phyloP scores from a whole-genome alignment of 2,888 invertebrate genomes.

The Iphiclides podalirius region DNA sequence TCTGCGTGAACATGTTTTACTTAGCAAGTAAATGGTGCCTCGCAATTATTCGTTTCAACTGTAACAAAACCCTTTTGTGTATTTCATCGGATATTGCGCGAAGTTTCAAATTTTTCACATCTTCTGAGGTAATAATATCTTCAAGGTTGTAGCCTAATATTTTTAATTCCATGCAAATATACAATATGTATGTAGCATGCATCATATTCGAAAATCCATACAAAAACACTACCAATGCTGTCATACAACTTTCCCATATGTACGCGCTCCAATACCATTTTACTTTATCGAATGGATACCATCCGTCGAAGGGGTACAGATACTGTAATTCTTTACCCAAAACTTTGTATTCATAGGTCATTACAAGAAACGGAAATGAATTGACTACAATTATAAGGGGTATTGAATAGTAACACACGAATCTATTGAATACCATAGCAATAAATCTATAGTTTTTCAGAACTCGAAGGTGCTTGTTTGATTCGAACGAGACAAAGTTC shows the following conservation, averaged over 20 bases:
- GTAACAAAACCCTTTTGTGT: conserved; percentile 39
- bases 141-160: conserved; percentile 49
- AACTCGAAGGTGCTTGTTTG: conserved; percentile 39
- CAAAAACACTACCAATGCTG: conserved; percentile 50
- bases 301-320: conserved; percentile 62
- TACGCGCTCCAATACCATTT: conserved; percentile 58
- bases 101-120: conserved; percentile 38
- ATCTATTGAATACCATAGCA: conserved; percentile 42
- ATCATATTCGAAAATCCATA: conserved; percentile 50
- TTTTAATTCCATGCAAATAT: conserved; percentile 61
- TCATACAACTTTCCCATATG: conserved; percentile 60
- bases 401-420: conserved; percentile 47
- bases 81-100: conserved; percentile 28
- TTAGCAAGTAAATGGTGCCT: conserved; percentile 48
- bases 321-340: conserved; percentile 41
- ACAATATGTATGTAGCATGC: conserved; percentile 47
- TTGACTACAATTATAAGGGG: conserved; percentile 45
- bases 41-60: conserved; percentile 49
- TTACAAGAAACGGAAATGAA: conserved; percentile 57
- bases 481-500: conserved; percentile 40
- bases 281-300: conserved; percentile 66
- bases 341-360: conserved; percentile 46
- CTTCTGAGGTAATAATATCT: conserved; percentile 41
- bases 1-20: no score
- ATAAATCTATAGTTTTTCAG: conserved; percentile 42